phyloP scores from a whole-genome alignment of 2,888 invertebrate species.

The Ochropleura plecta region DNA sequence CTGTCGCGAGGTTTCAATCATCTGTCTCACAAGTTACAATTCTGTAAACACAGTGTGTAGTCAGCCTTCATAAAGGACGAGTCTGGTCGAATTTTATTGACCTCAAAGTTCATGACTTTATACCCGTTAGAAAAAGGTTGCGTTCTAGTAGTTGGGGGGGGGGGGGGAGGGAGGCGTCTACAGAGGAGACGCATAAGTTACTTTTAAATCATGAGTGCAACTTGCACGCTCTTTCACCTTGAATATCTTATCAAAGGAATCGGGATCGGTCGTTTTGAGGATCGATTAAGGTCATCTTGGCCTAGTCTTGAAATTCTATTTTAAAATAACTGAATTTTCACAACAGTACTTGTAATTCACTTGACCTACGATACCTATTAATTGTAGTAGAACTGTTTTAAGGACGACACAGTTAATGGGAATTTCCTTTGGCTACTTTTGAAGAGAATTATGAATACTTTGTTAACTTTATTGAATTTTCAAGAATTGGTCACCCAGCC shows the following conservation, averaged over 20 bases:
- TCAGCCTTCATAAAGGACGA: constrained; percentile 65
- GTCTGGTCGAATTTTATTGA: constrained; percentile 69
- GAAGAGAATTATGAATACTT: neutral
- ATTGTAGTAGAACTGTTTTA: neutral
- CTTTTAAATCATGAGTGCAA: constrained; percentile 47
- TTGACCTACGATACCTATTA: neutral
- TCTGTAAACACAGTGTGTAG: constrained; percentile 52
- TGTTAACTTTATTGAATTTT: neutral
- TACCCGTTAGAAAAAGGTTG: constrained; percentile 64
- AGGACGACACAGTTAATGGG: neutral
- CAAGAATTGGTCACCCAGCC: neutral
- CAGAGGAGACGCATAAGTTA: constrained; percentile 59
- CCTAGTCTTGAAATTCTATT: neutral
- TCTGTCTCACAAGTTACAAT: neutral
- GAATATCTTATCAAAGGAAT: constrained; percentile 22
- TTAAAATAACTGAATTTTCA: constrained; percentile 7
- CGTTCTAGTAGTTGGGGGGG: constrained; percentile 42
- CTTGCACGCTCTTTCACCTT: constrained; percentile 44
- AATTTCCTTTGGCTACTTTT: neutral
- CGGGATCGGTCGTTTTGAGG: constrained; percentile 6
- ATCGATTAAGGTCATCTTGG: constrained; percentile 20
- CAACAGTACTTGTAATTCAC: constrained; percentile 2
- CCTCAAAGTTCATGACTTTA: constrained; percentile 68
- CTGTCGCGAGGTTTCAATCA: neutral
- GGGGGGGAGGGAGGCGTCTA: constrained; percentile 46